phyloP scores from a whole-genome alignment of 2,888 invertebrate genomes.

The Emmelina monodactyla region DNA sequence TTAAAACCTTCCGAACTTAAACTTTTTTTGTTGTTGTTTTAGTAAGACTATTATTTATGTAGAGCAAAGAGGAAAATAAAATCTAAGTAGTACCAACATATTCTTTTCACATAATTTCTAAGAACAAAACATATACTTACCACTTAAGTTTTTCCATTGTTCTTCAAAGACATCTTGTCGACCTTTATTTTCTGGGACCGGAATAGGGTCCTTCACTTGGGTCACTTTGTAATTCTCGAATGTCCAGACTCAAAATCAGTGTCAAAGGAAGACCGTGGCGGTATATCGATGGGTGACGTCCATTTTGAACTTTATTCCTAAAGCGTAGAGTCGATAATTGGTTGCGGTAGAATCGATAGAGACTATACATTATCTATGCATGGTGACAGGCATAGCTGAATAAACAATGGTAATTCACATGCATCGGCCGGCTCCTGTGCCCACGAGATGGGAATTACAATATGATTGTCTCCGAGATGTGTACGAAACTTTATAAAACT shows the following conservation, averaged over 20 bases:
- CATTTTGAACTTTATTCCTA: not conserved
- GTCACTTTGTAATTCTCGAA: constrained; percentile 34
- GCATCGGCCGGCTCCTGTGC: no score
- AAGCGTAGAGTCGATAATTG: not conserved
- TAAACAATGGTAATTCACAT: constrained; percentile 62
- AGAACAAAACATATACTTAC: not conserved
- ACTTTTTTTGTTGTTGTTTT: no score
- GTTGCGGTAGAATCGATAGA: not conserved
- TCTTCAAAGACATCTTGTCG: not conserved
- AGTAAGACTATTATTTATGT: no score
- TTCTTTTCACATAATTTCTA: no score
- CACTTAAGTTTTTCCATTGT: not conserved
- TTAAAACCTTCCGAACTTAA: no score
- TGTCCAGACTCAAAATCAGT: constrained; percentile 45
- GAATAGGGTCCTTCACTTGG: constrained; percentile 15
- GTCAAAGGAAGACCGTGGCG: constrained; percentile 42
- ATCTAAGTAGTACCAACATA: no score
- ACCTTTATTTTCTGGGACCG: not conserved
- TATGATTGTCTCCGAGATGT: no score
- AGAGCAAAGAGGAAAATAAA: no score
- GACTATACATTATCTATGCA: constrained; percentile 39
- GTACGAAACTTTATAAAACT: no score
- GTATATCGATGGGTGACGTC: not conserved
- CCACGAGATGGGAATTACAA: no score
- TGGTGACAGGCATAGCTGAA: constrained; percentile 52